A percentile compares a stretch with the other conserved stretches of the same genome.
phyloP scores from a whole-genome alignment of 2,113 vertebrate species.

The Chunga burmeisteri region DNA sequence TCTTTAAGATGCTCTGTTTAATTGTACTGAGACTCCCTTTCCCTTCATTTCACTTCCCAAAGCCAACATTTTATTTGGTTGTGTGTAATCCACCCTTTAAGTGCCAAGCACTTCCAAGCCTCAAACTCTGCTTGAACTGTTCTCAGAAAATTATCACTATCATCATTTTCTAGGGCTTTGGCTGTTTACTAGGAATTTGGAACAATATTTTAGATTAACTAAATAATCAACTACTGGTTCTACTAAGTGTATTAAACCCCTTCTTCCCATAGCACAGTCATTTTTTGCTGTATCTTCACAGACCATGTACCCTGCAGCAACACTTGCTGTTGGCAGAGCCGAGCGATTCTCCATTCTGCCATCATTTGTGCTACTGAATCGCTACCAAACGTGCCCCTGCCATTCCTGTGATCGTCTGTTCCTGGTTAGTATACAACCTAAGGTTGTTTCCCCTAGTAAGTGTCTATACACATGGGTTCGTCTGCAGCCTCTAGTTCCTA shows the following conservation, averaged over 20 bases:
- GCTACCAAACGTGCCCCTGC: neutral
- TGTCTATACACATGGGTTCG: neutral
- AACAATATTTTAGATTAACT: neutral
- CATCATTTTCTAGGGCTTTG: neutral
- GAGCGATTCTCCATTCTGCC: neutral
- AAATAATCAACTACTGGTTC: neutral
- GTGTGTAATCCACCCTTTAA: neutral
- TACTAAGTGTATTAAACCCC: neutral
- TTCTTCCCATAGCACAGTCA: neutral
- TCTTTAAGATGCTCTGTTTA: conserved; percentile 37
- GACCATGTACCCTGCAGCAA: neutral
- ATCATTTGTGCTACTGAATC: neutral
- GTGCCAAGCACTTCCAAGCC: neutral
- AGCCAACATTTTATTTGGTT: neutral
- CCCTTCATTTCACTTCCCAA: neutral
- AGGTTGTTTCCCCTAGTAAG: neutral
- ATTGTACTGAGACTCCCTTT: conserved; percentile 35
- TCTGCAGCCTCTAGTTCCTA: neutral
- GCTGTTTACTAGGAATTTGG: neutral
- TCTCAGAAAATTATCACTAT: neutral
- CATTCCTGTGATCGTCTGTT: neutral
- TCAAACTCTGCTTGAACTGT: neutral
- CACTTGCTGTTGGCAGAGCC: neutral
- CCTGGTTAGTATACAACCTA: neutral
- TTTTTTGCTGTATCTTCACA: neutral